phyloP scores from a whole-genome alignment of 2,888 invertebrate species.

The Drosophila buzzatii region DNA sequence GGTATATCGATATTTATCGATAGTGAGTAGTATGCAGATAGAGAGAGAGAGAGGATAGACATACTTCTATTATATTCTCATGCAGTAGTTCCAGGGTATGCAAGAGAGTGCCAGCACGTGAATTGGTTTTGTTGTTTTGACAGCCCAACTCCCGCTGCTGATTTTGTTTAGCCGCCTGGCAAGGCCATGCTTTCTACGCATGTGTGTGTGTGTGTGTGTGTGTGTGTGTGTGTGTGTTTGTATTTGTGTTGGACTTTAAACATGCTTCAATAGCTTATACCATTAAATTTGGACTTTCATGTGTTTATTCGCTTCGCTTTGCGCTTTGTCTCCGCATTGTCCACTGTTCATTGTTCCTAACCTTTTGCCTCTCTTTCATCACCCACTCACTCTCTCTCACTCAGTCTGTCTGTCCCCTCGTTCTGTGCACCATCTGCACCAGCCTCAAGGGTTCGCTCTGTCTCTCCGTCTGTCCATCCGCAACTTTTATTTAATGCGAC shows the following conservation, averaged over 20 bases:
- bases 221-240: conserved; percentile 9
- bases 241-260: conserved; percentile 44
- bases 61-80: not conserved
- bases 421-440: not conserved
- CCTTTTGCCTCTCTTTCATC: not conserved
- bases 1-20: conserved; percentile 10
- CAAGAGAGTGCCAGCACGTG: conserved; percentile 48
- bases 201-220: conserved; percentile 5
- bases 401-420: not conserved
- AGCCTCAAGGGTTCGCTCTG: conserved; percentile 13
- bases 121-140: conserved; percentile 26
- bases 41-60: no score
- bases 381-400: not conserved
- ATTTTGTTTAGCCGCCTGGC: conserved; percentile 17
- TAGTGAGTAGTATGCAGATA: no score
- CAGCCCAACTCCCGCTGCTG: conserved; percentile 10
- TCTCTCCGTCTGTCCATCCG: conserved; percentile 6
- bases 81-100: not conserved
- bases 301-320: conserved; percentile 69
- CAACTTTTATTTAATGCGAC: conserved; percentile 77
- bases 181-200: conserved; percentile 11
- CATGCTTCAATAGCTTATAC: conserved; percentile 74
- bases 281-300: conserved; percentile 78
- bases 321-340: conserved; percentile 56
- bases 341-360: conserved; percentile 23